Base-by-base conservation (phyloP, 2,113 vertebrate genomes). In the Myiozetetes cayanensis region DNA sequence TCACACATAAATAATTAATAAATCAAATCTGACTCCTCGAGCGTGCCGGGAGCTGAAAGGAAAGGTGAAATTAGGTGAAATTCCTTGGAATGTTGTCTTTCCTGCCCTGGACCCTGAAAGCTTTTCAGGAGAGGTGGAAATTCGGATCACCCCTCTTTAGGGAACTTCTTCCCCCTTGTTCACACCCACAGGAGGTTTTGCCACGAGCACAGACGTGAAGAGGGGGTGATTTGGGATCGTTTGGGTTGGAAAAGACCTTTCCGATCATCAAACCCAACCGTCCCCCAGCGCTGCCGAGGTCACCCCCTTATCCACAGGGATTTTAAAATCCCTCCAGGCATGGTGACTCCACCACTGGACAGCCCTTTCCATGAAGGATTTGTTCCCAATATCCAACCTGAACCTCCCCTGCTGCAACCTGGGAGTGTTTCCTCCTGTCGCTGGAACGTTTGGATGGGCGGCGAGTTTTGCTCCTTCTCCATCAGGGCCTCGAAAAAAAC, bases 131-230 rank as follows among this genome's bases (percentile, higher is more conserved):
- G 23, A 68, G 47, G 11, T 87, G 43, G 59, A 33, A 46, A 11
- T 49, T 22, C 3, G 59, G 31, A 24, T 33, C 30, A 2, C 46
- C 37, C 10, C 35, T 9, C 41, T 68, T 66, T 8, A 12, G 63
- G 59, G 59, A 49, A 24, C 13, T 47, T 52, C 55, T 52, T 37
- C 24, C 27, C 31, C 46, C 24, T 8, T 9, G 4, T 23, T 35
- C 16, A 23, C 30, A 4, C 27, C 73, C 30, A 0, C 14, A 37
- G 66, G 35, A 16, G 39, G 33, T 37, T 55, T 43, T 53, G 31
- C n/a, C 1, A 0, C 6, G 18, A 73, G 55, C 1, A 16, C 35
- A 43, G 37, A 5, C 5, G 0, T 25, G 8, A 15, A 43, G 15
- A 31, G 53, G 41, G 46, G 52, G 6, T 2, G 3, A 33, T 37